phyloP scores from a whole-genome alignment of 2,888 invertebrate species.

The Nomada ruficornis region DNA sequence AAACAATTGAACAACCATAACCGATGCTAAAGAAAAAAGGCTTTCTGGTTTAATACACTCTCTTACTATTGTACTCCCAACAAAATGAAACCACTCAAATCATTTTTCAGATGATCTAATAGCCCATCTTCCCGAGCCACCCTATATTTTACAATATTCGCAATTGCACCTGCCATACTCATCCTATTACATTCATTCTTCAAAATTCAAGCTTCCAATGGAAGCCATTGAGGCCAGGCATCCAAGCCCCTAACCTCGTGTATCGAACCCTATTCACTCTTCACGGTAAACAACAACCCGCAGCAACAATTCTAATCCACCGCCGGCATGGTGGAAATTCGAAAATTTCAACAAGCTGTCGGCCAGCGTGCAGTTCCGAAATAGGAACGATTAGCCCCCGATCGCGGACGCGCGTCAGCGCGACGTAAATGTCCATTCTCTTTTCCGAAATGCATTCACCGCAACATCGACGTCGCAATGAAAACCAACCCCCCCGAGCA shows the following conservation, averaged over 20 bases:
- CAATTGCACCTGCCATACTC: neutral
- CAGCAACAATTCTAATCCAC: neutral
- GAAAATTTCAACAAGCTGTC: constrained; percentile 1
- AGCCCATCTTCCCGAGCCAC: no score
- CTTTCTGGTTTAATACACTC: no score
- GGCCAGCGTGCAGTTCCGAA: neutral
- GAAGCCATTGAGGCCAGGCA: neutral
- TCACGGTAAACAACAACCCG: neutral
- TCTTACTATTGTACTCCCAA: no score
- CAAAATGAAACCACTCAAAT: no score
- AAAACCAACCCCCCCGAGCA: constrained; percentile 14
- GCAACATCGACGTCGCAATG: constrained; percentile 23
- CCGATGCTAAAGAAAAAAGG: no score
- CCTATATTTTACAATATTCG: no score
- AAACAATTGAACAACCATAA: no score
- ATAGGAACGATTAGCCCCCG: neutral
- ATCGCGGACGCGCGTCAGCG: neutral
- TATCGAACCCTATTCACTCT: neutral
- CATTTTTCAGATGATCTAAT: no score
- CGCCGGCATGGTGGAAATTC: constrained; percentile 6
- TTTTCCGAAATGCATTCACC: neutral
- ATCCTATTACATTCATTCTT: neutral
- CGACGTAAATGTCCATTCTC: neutral
- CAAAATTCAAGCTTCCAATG: neutral
- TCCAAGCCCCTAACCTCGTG: neutral